Percentiles rank a stretch among this genome's conserved stretches.
Evolutionary conservation across 2,888 invertebrate species (phyloP).

Genomic region (Orthonevra nobilis): DNA sequence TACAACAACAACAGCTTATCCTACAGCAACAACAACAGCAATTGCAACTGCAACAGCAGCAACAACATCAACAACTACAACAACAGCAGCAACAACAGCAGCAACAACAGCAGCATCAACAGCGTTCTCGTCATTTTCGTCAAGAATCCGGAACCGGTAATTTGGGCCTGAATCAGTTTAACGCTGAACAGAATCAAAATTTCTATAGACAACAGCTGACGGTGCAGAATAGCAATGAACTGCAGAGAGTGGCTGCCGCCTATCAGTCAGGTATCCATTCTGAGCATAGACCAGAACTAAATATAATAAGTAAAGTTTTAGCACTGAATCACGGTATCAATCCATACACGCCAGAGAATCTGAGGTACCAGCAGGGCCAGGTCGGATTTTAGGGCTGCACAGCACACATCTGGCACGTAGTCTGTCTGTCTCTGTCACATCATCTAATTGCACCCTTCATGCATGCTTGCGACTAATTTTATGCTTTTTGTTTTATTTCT

Average conservation of each 20-base stretch:
- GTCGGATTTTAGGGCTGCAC: conserved; percentile 74
- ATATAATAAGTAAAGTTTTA: conserved; percentile 90
- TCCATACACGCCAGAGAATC: conserved; percentile 78
- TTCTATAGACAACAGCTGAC: conserved; percentile 78
- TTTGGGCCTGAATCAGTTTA: conserved; percentile 82
- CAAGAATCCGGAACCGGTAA: conserved; percentile 84
- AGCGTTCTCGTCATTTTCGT: conserved; percentile 80
- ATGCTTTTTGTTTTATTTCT: conserved; percentile 15
- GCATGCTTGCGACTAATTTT: conserved; percentile 18
- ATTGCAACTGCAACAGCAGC: conserved; percentile 76
- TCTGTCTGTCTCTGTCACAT: conserved; percentile 38
- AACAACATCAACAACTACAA: conserved; percentile 72
- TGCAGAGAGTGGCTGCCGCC: conserved; percentile 79
- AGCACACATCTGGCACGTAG: conserved; percentile 38
- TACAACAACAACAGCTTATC: too few relatives aligned
- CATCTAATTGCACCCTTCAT: conserved; percentile 42
- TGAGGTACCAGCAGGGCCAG: conserved; percentile 74
- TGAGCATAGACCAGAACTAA: conserved; percentile 85
- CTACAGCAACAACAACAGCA: conserved; percentile 73
- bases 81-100: conserved; percentile 78
- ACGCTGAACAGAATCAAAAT: conserved; percentile 76
- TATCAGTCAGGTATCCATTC: conserved; percentile 82
- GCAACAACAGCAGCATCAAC: conserved; percentile 74
- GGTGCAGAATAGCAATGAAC: conserved; percentile 75
- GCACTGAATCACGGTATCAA: conserved; percentile 88